Conservation (phyloP, 2,113 vertebrate species). For the Plectropomus leopardus region DNA sequence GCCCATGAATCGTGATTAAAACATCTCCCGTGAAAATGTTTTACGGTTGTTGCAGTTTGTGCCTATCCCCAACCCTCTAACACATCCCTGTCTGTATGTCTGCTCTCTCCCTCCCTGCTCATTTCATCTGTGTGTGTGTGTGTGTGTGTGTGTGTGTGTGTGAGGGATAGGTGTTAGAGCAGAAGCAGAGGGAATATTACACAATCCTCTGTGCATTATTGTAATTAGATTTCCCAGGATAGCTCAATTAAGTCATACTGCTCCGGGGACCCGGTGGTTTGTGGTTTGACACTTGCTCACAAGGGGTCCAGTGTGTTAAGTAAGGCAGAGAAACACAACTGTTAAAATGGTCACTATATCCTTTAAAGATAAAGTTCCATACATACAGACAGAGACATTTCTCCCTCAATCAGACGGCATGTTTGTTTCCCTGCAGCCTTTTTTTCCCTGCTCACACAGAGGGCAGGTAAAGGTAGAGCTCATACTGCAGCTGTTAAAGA, state of each 20-base stretch:
- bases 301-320: conserved; percentile 81
- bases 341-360: conserved; percentile 61
- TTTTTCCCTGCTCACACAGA: conserved; percentile 35
- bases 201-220: conserved; percentile 83
- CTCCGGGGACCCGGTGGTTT: conserved; percentile 76
- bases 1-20: conserved; percentile 82
- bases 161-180: conserved; percentile 69
- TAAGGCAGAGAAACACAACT: conserved; percentile 77
- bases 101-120: conserved; percentile 32
- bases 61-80: conserved; percentile 50
- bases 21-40: conserved; percentile 76
- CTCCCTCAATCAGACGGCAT: neutral
- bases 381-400: conserved; percentile 1
- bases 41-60: conserved; percentile 74
- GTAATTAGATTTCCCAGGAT: conserved; percentile 86
- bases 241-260: conserved; percentile 85
- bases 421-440: conserved; percentile 14
- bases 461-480: conserved; percentile 63
- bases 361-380: conserved; percentile 11
- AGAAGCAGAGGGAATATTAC: conserved; percentile 74
- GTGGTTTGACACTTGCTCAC: conserved; percentile 82
- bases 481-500: conserved; percentile 46
- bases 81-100: conserved; percentile 29
- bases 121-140: conserved; percentile 35
- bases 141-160: conserved; percentile 13